Conservation (phyloP, 2,888 invertebrate species). For the Agonopterix heracliana region DNA sequence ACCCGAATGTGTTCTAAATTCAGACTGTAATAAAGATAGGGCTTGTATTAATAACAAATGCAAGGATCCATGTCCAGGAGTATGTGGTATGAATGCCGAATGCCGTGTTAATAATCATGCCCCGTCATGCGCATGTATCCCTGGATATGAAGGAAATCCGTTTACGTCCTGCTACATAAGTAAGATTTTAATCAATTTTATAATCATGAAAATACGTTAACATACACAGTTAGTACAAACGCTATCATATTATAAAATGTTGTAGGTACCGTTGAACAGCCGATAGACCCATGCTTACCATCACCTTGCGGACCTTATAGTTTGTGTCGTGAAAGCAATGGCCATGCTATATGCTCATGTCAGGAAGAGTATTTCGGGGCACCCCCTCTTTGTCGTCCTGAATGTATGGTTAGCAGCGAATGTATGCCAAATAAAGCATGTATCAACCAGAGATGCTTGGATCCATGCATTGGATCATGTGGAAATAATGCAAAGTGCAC, state of each 20-base stretch:
- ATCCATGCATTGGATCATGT: conserved; percentile 90
- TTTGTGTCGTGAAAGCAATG: conserved; percentile 82
- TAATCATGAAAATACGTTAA: neutral
- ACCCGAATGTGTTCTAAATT: conserved; percentile 92
- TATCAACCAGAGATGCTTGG: conserved; percentile 85
- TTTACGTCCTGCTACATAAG: conserved; percentile 82
- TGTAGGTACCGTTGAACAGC: conserved; percentile 54
- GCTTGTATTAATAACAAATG: conserved; percentile 91
- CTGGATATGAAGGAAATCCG: conserved; percentile 87
- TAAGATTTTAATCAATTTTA: conserved; percentile 24
- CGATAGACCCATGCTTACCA: conserved; percentile 75
- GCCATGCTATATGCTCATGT: conserved; percentile 88
- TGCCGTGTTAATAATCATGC: conserved; percentile 90
- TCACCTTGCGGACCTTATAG: conserved; percentile 89
- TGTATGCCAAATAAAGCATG: conserved; percentile 89
- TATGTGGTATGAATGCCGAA: conserved; percentile 89
- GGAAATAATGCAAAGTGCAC: conserved; percentile 88
- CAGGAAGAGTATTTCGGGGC: conserved; percentile 85
- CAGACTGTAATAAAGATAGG: conserved; percentile 85
- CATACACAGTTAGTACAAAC: neutral
- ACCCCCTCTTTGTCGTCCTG: conserved; percentile 86
- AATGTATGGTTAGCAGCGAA: conserved; percentile 89
- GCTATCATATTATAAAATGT: conserved; percentile 13
- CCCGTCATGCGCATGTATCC: conserved; percentile 84
- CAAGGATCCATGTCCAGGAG: conserved; percentile 87